Conservation (phyloP, 1,140 invertebrate genomes). For the Trichonephila clavipes region DNA sequence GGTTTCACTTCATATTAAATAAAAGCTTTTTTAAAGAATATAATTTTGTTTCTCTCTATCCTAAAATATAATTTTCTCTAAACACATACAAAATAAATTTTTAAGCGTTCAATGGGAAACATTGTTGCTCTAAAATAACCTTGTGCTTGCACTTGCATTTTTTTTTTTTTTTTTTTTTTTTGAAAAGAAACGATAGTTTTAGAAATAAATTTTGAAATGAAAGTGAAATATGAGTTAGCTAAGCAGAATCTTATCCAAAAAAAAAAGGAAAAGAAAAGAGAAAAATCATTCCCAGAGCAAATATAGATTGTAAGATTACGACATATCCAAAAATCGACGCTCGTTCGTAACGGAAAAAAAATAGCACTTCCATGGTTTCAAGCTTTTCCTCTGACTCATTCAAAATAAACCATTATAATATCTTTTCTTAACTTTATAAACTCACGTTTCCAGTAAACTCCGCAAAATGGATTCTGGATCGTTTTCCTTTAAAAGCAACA, state of each 20-base stretch:
- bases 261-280: no score
- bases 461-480: conserved; percentile 39
- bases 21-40: no score
- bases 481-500: conserved; percentile 32
- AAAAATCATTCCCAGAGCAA: neutral
- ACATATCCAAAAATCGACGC: neutral
- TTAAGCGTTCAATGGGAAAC: no score
- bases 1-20: no score
- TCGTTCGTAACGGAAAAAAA: neutral
- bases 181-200: neutral
- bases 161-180: no score
- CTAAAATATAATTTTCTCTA: no score
- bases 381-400: neutral
- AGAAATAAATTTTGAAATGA: neutral
- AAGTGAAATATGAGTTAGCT: conserved; percentile 8
- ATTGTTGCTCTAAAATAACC: no score
- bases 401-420: conserved; percentile 49
- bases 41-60: no score
- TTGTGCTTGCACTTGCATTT: no score
- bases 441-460: neutral
- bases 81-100: no score
- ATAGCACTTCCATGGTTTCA: neutral
- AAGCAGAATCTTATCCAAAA: neutral
- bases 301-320: neutral
- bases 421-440: neutral